These are phyloP conservation scores for Psittacara wagleri DNA, from an alignment of 2,113 vertebrate genomes.

Conservation along the genomic window DNA sequence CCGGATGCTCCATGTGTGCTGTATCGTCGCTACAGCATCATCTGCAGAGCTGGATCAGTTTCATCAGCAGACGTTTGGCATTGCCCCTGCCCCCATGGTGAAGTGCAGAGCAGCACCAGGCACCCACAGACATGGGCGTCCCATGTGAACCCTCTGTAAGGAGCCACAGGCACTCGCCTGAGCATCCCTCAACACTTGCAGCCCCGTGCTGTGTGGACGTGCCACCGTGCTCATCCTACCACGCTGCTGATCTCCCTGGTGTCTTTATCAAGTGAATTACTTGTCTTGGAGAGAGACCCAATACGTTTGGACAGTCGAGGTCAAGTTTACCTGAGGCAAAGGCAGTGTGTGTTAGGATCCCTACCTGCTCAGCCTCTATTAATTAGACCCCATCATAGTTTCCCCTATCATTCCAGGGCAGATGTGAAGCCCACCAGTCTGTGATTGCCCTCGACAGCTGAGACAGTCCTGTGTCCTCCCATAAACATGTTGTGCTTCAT, in stretches of 20 bases:
- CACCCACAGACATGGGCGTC: background rate
- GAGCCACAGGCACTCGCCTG: rapidly evolving
- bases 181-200: background rate
- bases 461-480: background rate
- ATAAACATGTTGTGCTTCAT: background rate
- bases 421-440: background rate
- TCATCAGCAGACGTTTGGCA: background rate
- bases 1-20: rapidly evolving
- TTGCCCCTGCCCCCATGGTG: rapidly evolving
- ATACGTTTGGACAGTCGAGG: background rate
- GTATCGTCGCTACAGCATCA: rapidly evolving
- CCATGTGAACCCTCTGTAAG: background rate
- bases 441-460: background rate
- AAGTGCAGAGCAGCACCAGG: background rate
- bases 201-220: background rate
- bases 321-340: background rate
- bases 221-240: background rate
- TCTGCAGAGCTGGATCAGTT: background rate
- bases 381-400: background rate
- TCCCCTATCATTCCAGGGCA: background rate
- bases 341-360: background rate
- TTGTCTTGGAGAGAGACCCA: background rate
- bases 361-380: background rate
- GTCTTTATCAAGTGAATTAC: background rate
- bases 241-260: background rate